phyloP scores from a whole-genome alignment of 2,797 vertebrate genomes.

The Tragelaphus eurycerus region DNA sequence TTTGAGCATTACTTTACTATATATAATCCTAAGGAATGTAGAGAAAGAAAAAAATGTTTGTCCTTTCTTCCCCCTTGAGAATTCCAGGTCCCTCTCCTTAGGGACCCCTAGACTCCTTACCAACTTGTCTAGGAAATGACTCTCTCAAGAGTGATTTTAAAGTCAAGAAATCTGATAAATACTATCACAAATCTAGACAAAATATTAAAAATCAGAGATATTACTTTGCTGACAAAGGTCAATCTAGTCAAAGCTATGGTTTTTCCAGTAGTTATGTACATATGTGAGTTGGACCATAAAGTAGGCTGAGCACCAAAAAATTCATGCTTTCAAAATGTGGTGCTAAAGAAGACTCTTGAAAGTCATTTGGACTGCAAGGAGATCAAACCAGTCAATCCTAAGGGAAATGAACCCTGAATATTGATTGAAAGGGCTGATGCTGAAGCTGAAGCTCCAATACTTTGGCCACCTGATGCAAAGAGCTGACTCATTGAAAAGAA shows the following conservation, averaged over 20 bases:
- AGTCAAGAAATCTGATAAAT: not conserved
- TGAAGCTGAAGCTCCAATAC: not conserved
- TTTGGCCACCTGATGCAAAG: not conserved
- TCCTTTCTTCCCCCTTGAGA: too few relatives aligned
- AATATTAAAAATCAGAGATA: not conserved
- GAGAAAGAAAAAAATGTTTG: too few relatives aligned
- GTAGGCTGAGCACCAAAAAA: not conserved
- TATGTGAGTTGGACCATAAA: not conserved
- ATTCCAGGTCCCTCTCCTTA: too few relatives aligned
- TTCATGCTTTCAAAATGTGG: fast-evolving
- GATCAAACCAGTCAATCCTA: not conserved
- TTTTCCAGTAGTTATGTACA: not conserved
- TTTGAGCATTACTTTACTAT: too few relatives aligned
- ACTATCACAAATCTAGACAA: not conserved
- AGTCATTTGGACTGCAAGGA: not conserved
- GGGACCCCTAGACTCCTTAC: too few relatives aligned
- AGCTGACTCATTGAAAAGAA: not conserved
- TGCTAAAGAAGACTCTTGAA: not conserved
- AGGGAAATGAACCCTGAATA: not conserved
- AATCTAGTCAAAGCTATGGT: not conserved
- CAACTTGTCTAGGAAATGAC: too few relatives aligned
- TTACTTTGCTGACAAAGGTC: not conserved
- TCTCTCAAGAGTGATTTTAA: not conserved
- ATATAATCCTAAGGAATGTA: too few relatives aligned
- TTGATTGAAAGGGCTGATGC: not conserved